Conservation (phyloP, 2,113 vertebrate genomes). For the Marmota monax region DNA sequence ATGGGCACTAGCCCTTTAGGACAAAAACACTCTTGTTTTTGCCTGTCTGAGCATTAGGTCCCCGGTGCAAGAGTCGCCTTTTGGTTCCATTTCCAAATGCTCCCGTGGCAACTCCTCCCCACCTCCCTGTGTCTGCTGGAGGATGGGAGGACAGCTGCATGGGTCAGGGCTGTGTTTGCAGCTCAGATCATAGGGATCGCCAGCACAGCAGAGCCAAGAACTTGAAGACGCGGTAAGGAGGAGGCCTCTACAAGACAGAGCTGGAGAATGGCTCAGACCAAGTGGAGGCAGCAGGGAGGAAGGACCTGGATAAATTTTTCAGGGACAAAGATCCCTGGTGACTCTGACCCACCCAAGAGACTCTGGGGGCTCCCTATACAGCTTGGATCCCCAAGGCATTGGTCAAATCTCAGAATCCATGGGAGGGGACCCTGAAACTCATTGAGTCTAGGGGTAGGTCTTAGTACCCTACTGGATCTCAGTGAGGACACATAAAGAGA, state of each 20-base stretch:
- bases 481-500: neutral
- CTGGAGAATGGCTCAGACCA: neutral
- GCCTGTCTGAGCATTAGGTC: neutral
- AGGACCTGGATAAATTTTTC: neutral
- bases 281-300: neutral
- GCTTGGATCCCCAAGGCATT: neutral
- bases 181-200: constrained; percentile 72
- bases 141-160: neutral
- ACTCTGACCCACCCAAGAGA: neutral
- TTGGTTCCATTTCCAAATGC: neutral
- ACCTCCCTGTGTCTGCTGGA: neutral
- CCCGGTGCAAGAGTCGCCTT: neutral
- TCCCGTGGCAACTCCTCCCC: neutral
- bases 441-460: neutral
- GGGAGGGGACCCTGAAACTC: neutral
- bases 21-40: constrained; percentile 47
- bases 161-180: neutral
- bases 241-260: constrained; percentile 41
- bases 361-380: neutral
- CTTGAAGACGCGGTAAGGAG: neutral
- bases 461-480: neutral
- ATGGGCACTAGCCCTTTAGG: neutral
- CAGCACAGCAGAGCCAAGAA: constrained; percentile 70
- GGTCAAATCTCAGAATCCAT: constrained; percentile 4
- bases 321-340: neutral